These are phyloP conservation scores for Diogma glabrata DNA, from an alignment of 2,888 invertebrate genomes.

Conservation along the genomic window DNA sequence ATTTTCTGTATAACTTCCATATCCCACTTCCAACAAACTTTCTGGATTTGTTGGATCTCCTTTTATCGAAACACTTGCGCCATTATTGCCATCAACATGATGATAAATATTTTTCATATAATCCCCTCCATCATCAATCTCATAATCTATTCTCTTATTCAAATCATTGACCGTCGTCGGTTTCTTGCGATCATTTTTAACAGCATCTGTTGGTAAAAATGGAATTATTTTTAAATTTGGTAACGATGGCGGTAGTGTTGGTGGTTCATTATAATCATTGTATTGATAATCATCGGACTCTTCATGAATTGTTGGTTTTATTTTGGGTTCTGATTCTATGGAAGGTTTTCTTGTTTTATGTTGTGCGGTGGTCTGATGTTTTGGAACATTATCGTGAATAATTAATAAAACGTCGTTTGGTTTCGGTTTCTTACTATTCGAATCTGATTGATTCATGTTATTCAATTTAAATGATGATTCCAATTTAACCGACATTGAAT, in stretches of 20 bases:
- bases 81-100: neutral
- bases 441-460: too few relatives aligned
- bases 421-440: neutral
- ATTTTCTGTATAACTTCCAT: slow-evolving; percentile 9
- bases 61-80: too few relatives aligned
- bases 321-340: slow-evolving; percentile 30
- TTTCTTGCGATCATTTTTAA: slow-evolving; percentile 37
- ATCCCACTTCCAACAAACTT: slow-evolving; percentile 1
- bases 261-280: slow-evolving; percentile 57
- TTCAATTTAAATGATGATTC: slow-evolving; percentile 5
- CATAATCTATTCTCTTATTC: slow-evolving; percentile 3
- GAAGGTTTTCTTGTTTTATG: slow-evolving; percentile 39
- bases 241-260: slow-evolving; percentile 67
- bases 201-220: slow-evolving; percentile 75
- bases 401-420: neutral
- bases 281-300: slow-evolving; percentile 38
- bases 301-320: slow-evolving; percentile 36
- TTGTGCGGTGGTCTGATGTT: slow-evolving; percentile 36
- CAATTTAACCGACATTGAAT: too few relatives aligned
- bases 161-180: slow-evolving; percentile 15
- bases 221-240: slow-evolving; percentile 80
- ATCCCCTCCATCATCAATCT: neutral
- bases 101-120: slow-evolving; percentile 8
- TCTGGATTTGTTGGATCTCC: slow-evolving; percentile 2
- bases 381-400: slow-evolving; percentile 1